Percentiles rank a stretch among this genome's conserved stretches.
Evolutionary conservation across 2,113 vertebrate genomes (phyloP).

Genomic region (Spea multiplicata): DNA sequence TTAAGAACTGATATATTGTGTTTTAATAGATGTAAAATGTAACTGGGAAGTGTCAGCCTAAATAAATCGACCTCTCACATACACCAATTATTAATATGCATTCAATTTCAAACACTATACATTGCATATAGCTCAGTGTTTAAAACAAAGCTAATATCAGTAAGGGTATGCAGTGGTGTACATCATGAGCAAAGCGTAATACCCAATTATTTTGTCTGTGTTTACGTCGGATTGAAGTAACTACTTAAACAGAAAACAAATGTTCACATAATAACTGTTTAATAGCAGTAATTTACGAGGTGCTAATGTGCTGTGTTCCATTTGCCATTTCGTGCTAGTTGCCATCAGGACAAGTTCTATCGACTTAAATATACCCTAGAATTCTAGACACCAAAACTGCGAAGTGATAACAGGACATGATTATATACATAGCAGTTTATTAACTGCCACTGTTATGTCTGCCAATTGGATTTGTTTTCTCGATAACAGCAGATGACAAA

Average conservation of each 20-base stretch:
- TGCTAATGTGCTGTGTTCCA: constrained; percentile 15
- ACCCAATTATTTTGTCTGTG: constrained; percentile 11
- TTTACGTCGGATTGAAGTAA: constrained; percentile 8
- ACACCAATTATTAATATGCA: too few relatives aligned
- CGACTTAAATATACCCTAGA: too few relatives aligned
- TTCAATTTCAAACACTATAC: not conserved
- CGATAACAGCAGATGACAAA: too few relatives aligned
- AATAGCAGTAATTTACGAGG: constrained; percentile 11
- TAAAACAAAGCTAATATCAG: not conserved
- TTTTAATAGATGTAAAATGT: too few relatives aligned
- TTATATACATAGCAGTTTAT: too few relatives aligned
- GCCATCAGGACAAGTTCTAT: not conserved
- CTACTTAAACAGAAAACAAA: constrained; percentile 27
- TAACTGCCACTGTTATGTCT: too few relatives aligned
- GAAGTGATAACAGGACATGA: too few relatives aligned
- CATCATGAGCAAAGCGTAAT: not conserved
- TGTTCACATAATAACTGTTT: not conserved
- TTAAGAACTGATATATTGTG: too few relatives aligned
- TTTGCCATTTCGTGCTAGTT: not conserved
- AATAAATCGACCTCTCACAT: too few relatives aligned
- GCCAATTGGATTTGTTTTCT: too few relatives aligned
- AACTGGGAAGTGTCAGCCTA: too few relatives aligned
- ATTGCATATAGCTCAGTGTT: not conserved
- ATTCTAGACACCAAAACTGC: too few relatives aligned
- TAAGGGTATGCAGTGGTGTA: not conserved